Conservation (phyloP, 2,113 vertebrate species). For the Chloropsis hardwickii region DNA sequence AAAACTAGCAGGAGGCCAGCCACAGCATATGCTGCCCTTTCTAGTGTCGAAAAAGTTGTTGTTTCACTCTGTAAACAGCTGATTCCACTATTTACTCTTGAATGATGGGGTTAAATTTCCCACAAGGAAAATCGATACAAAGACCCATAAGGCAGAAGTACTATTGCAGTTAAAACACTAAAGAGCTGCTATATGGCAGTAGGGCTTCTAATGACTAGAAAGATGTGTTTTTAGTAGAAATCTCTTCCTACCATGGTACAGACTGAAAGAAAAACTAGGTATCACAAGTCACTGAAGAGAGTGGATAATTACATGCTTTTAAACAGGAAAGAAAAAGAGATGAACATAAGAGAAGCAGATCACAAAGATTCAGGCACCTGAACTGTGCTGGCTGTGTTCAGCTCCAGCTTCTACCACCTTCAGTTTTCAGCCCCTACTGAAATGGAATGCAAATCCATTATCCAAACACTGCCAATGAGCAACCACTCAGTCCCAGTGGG, state of each 20-base stretch:
- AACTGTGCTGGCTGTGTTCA: background rate
- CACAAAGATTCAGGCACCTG: background rate
- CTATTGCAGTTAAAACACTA: slow-evolving; percentile 28
- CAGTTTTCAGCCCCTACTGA: background rate
- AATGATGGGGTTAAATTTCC: slow-evolving; percentile 57
- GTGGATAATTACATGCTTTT: background rate
- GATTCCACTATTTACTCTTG: slow-evolving; percentile 38
- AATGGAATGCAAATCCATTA: background rate
- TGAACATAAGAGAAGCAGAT: background rate
- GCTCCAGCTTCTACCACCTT: background rate
- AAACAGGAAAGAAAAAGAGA: background rate
- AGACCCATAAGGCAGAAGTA: slow-evolving; percentile 40
- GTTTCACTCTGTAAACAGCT: slow-evolving; percentile 2
- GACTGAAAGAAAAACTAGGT: background rate
- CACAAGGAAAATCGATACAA: slow-evolving; percentile 51
- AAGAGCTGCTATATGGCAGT: slow-evolving; percentile 25
- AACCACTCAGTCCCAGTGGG: background rate
- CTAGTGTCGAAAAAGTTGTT: background rate
- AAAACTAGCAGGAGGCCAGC: background rate
- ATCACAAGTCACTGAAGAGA: background rate
- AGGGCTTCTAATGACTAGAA: slow-evolving; percentile 13
- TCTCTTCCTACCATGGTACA: background rate
- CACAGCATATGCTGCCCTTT: background rate
- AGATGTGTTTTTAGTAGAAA: background rate
- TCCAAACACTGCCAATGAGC: background rate